Percentiles rank a stretch among this genome's conserved stretches.
phyloP scores from a whole-genome alignment of 2,797 vertebrate genomes.

The Acestrorhynchus altus region DNA sequence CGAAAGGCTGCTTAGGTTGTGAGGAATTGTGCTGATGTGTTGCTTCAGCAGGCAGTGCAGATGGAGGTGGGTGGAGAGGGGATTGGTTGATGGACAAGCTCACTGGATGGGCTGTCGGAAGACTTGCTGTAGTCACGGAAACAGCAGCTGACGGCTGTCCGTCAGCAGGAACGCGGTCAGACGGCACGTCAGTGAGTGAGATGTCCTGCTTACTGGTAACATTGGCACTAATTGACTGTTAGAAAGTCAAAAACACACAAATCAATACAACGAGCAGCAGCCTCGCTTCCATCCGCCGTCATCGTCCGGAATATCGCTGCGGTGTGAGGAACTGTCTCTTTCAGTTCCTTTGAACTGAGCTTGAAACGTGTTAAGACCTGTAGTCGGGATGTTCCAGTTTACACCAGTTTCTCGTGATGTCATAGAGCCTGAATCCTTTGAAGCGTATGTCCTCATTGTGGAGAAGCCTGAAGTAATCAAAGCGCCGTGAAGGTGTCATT shows the following conservation, averaged over 20 bases:
- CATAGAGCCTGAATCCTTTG: no score
- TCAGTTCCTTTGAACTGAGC: no score
- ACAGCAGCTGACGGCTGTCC: conserved; percentile 6
- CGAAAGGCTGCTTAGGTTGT: not conserved
- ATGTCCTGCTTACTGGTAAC: not conserved
- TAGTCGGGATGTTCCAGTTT: no score
- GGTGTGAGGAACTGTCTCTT: no score
- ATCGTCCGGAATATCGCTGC: no score
- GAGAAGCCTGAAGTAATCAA: no score
- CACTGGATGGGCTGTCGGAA: not conserved
- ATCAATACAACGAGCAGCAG: no score
- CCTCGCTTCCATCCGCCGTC: no score
- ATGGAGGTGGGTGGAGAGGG: not conserved
- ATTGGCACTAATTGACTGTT: not conserved
- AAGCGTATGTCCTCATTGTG: no score
- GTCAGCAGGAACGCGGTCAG: not conserved
- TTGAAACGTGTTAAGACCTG: no score
- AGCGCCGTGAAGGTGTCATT: no score
- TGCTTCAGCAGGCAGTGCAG: conserved; percentile 10
- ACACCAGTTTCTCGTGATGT: no score
- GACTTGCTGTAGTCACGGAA: conserved; percentile 15
- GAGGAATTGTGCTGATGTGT: not conserved
- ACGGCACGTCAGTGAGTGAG: not conserved
- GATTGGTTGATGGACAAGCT: not conserved
- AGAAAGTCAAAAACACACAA: not conserved